Evolutionary conservation across 2,888 invertebrate genomes (phyloP), one percentile per base, ranked within the genome.

Genomic region (Agonopterix alstromeriana): DNA sequence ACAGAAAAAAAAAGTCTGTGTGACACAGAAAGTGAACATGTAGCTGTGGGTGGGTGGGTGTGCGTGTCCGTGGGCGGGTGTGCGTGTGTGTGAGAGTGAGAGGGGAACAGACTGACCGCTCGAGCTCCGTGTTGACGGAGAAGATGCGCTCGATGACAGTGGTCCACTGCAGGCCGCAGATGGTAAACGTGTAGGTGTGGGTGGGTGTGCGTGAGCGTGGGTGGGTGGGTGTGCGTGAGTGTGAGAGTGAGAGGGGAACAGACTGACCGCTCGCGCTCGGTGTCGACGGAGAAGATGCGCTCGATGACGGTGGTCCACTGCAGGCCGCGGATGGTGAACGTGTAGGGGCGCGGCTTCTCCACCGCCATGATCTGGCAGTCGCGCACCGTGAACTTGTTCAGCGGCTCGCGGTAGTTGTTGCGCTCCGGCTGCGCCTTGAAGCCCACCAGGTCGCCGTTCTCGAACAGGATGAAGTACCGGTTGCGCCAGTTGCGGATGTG

Each of bases 231-330:
- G 36, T 1, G 36, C 1, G 9, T 1, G n/a, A 8, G n/a, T 36
- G 38, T 9, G 38, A 0, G n/a, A 10, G 38, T 17, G 48, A 45
- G 36, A 43, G 11, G 42, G 48, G 44, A 35, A 44, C 10, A 40
- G 42, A 79, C 87, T 81, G 61, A 93, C 93, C 94, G 90, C 67
- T 97, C 97, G 69, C 92, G 91, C 61, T 97, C 95, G 1, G 94
- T 93, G 65, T 98, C 98, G 8, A 98, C 98, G 75, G 96, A 96
- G 89, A 99, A 99, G 78, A 96, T 99, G 56, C 99, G 91, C 83
- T 99, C 99, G 63, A 99, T 99, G 54, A 98, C 96, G 8, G 97
- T 96, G 45, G 98, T 98, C 97, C 97, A 97, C 82, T 99, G 99
- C 51, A 99, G 91, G 50, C 99, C 98, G 61, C 99, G 92, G 64